Conservation (phyloP, 2,113 vertebrate genomes). For the Clinocottus analis region DNA sequence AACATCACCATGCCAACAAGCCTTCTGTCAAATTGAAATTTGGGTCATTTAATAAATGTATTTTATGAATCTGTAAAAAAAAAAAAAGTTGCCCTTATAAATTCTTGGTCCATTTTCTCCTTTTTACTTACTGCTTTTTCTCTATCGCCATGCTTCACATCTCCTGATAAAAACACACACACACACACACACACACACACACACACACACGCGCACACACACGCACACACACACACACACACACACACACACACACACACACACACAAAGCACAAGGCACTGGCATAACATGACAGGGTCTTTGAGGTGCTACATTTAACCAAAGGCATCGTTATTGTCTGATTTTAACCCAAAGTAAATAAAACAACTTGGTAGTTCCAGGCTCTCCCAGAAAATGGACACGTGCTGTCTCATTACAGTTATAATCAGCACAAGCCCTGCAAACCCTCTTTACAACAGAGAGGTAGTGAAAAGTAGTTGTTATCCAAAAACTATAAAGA, state of each 20-base stretch:
- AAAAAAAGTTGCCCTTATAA: background rate
- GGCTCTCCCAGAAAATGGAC: constrained; percentile 33
- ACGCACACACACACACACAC: background rate
- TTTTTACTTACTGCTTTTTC: background rate
- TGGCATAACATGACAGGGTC: background rate
- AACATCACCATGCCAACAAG: background rate
- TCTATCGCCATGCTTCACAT: background rate
- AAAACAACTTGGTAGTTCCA: constrained; percentile 14
- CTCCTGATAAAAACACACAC: background rate
- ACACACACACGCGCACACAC: background rate
- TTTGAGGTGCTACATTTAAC: constrained; percentile 3
- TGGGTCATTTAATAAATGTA: background rate
- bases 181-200: background rate
- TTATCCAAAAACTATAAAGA: constrained; percentile 26
- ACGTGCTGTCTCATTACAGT: constrained; percentile 23
- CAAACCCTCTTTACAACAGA: constrained; percentile 30
- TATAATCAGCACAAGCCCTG: constrained; percentile 39
- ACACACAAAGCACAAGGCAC: background rate
- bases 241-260: background rate
- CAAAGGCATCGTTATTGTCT: background rate
- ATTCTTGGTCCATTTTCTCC: background rate
- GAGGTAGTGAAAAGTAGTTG: constrained; percentile 33
- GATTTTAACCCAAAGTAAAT: constrained; percentile 27
- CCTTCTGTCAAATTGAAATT: constrained; percentile 19
- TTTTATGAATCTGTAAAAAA: constrained; percentile 3